Evolutionary conservation across 1,140 invertebrate species (phyloP).

Genomic region (Neocloeon triangulifer): DNA sequence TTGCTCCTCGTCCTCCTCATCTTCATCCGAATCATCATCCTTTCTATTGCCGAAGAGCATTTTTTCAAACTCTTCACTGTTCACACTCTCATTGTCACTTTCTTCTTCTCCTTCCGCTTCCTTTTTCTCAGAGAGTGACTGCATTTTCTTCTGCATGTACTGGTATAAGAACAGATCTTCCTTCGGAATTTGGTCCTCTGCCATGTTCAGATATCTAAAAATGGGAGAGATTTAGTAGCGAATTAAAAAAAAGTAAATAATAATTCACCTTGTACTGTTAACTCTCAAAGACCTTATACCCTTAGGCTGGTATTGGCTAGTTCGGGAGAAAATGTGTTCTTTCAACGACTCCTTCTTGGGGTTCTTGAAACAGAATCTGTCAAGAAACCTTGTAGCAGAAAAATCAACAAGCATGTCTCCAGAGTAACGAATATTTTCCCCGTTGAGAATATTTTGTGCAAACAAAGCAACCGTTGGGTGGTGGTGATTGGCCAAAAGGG

Average conservation of each 20-base stretch:
- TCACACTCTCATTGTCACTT: conserved; percentile 57
- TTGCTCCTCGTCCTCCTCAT: conserved; percentile 18
- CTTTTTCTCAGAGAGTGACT: conserved; percentile 12
- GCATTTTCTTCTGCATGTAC: conserved; percentile 22
- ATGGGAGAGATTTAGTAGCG: no score
- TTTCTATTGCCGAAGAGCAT: conserved; percentile 30
- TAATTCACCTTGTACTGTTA: conserved; percentile 38
- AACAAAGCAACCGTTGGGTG: conserved; percentile 83
- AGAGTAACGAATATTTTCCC: conserved; percentile 50
- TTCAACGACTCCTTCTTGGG: conserved; percentile 43
- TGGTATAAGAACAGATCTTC: conserved; percentile 62
- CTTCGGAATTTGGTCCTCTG: conserved; percentile 46
- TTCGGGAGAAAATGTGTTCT: conserved; percentile 16
- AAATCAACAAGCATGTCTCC: conserved; percentile 89
- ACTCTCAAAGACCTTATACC: conserved; percentile 36
- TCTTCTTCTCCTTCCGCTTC: conserved; percentile 23
- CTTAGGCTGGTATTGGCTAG: conserved; percentile 31
- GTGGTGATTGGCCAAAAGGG: conserved; percentile 46
- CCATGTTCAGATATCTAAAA: conserved; percentile 43
- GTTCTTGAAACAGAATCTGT: conserved; percentile 91
- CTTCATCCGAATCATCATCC: conserved; percentile 19
- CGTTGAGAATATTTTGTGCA: conserved; percentile 54
- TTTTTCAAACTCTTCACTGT: conserved; percentile 74
- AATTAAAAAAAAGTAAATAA: no score
- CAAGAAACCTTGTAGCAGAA: conserved; percentile 67